Evolutionary conservation across 2,797 vertebrate genomes (phyloP).

Genomic region (Cossypha heuglini): DNA sequence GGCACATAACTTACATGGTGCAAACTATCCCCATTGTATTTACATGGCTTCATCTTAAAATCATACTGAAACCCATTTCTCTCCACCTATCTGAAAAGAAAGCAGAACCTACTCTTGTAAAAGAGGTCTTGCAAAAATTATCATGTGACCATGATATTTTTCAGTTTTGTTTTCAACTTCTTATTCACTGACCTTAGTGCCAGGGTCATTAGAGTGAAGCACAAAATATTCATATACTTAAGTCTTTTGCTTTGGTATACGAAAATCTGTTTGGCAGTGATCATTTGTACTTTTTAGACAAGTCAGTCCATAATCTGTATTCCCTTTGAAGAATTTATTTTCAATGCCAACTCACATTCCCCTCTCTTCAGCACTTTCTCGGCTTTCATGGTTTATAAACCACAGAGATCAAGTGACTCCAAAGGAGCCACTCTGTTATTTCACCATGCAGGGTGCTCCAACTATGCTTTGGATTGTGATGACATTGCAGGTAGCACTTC

Average conservation of each 20-base stretch:
- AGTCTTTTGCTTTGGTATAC: not conserved
- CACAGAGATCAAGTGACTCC: not conserved
- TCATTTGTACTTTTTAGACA: not conserved
- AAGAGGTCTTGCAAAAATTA: not conserved
- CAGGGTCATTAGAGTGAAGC: not conserved
- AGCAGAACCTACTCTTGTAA: not conserved
- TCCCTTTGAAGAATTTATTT: not conserved
- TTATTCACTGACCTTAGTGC: not conserved
- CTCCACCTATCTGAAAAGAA: not conserved
- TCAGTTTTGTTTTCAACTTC: not conserved
- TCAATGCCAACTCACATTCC: not conserved
- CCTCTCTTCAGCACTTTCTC: not conserved
- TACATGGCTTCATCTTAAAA: not conserved
- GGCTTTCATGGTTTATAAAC: not conserved
- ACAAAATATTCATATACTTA: not conserved
- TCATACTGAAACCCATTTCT: not conserved
- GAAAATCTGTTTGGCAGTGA: not conserved
- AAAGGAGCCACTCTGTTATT: not conserved
- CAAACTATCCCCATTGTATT: not conserved
- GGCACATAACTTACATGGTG: not conserved
- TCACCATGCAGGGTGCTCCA: not conserved
- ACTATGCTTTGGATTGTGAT: not conserved
- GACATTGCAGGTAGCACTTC: not conserved
- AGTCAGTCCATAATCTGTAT: not conserved
- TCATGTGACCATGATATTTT: rapidly evolving